Base-by-base conservation (phyloP, 2,797 vertebrate genomes). In the Eulemur coronatus region DNA sequence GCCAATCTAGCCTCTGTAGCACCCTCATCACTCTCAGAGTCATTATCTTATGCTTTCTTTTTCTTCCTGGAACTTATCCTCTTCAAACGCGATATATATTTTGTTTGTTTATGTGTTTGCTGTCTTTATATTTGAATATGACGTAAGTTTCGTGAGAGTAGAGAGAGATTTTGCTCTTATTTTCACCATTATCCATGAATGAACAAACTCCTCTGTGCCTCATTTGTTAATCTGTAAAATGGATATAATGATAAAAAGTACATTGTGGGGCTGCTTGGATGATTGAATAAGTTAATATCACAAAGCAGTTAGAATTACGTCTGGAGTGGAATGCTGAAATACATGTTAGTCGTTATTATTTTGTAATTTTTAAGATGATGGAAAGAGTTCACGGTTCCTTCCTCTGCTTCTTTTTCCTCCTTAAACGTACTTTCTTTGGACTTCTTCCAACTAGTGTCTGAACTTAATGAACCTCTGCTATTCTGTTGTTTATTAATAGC, bases 401-500 rank as follows among this genome's bases (percentile, higher is more conserved):
- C 15, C 5, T 63, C 55, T 20, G 52, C 14, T 4, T 94, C 5
- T 35, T 63, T 52, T 26, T 59, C 35, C 30, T 96, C 69, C 30
- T 69, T 73, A 61, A 84, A 69, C 55, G 28, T 43, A 24, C 1
- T 63, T n/a, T 84, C 55, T 88, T 52, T 59, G 43, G 72, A 57
- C 6, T 18, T 11, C 17, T 81, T 84, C 72, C 75, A 89, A 67
- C 13, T 11, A 48, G 11, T 57, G 5, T 93, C 35, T 78, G 35
- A 55, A 14, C 50, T 63, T 76, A 89, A 41, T n/a, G 38, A 93
- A 73, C 28, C 6, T 89, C 84, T 89, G 61, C 13, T 81, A 48
- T 43, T 35, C 35, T 48, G 0, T 75, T 75, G 20, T 69, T 7
- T 72, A 79, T 86, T 89, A 90, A 90, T 78, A 78, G 61, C 8